Evolutionary conservation across 2,888 invertebrate genomes (phyloP), one percentile per base, ranked within the genome.

Genomic region (Bugulina stolonifera): DNA sequence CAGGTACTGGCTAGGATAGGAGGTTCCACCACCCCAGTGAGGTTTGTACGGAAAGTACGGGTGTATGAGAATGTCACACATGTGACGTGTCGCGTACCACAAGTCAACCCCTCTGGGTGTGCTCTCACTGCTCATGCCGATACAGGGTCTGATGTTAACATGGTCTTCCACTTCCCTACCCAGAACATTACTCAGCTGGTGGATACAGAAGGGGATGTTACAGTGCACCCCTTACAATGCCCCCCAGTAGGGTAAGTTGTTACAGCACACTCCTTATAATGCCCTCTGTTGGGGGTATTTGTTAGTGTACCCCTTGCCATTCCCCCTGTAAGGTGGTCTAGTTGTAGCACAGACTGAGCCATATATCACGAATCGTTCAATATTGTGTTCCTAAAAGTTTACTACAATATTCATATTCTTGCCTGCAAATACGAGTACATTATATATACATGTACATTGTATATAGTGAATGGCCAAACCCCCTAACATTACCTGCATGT

Each of bases 101-200:
- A 3, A 29, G 25, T 5, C 10, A 5, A 27, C 10, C 5, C 29
- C 64, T 64, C 64, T 32, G 10, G 10, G 25, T 64, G 64, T 32
- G 2, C 64, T 32, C 22, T 64, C 29, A 10, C 10, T 25, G 64
- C 32, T 10, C 32, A 14, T n/a, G 32, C 27, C 18, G 3, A 27
- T 2, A 34, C 34, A 14, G 64, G 64, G 14, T 64, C 64, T 3
- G n/a, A n/a, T 27, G 32, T 64, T n/a, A 64, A 34, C 34, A 34
- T 64, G 64, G 27, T 10, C 32, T 64, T 64, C 32, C 27, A 64
- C 34, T 64, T 25, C 64, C 64, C 64, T 64, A 14, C 10, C 27
- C 29, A 64, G 34, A 34, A 5, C 34, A 2, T 64, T n/a, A 32
- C 64, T 64, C 27, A 27, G 32, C 25, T 29, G 14, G 22, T 32